Evolutionary conservation across 2,113 vertebrate species (phyloP).

Genomic region (Cheilinus undulatus): DNA sequence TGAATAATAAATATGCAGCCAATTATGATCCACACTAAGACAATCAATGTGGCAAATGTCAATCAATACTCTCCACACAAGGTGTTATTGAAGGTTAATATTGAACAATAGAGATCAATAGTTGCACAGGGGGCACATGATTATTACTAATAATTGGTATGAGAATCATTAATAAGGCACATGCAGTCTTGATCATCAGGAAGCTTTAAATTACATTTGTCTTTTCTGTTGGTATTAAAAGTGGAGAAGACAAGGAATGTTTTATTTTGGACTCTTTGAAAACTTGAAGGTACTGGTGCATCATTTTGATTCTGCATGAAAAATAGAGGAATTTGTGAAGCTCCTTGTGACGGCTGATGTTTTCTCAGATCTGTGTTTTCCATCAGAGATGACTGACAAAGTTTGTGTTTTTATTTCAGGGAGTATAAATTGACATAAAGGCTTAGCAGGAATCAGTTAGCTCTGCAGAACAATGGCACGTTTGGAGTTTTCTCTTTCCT

Average conservation of each 20-base stretch:
- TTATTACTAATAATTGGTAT: neutral
- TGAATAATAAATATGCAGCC: neutral
- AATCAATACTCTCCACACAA: conserved; percentile 27
- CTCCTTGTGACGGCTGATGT: neutral
- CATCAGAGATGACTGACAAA: neutral
- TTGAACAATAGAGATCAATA: conserved; percentile 10
- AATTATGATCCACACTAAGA: conserved; percentile 6
- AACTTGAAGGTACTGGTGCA: neutral
- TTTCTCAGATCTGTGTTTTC: neutral
- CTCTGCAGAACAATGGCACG: neutral
- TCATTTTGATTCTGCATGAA: neutral
- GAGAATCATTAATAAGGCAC: neutral
- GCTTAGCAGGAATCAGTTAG: neutral
- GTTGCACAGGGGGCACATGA: neutral
- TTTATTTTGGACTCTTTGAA: neutral
- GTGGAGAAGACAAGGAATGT: no score
- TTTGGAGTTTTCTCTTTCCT: conserved; percentile 3
- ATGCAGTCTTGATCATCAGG: neutral
- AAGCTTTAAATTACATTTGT: no score
- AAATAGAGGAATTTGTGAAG: neutral
- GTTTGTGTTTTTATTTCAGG: neutral
- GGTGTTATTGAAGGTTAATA: neutral
- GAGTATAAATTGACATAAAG: neutral
- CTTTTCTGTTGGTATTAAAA: no score
- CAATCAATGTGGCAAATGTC: conserved; percentile 16